Percentiles rank a stretch among this genome's conserved stretches.
Evolutionary conservation across 2,797 vertebrate species (phyloP).

Genomic region (Microctenopoma steveboyesi): DNA sequence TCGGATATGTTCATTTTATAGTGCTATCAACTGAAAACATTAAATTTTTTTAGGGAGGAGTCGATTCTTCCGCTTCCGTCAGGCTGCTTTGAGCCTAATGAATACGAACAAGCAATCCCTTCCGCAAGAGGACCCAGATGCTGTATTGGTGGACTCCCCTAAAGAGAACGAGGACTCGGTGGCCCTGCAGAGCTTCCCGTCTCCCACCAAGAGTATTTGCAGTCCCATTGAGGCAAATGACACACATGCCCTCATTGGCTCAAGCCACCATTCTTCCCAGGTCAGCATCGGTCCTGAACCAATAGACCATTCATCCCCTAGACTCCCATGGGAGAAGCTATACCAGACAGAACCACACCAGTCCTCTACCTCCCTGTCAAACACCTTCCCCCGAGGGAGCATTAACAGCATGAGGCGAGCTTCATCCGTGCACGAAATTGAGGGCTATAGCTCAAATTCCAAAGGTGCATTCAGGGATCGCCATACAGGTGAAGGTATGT

Average conservation of each 20-base stretch:
- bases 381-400: slow-evolving; percentile 92
- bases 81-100: slow-evolving; percentile 91
- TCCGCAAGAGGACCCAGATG: slow-evolving; percentile 96
- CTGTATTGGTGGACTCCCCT: slow-evolving; percentile 92
- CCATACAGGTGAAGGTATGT: slow-evolving; percentile 92
- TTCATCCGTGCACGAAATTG: slow-evolving; percentile 96
- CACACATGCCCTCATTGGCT: slow-evolving; percentile 92
- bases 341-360: slow-evolving; percentile 89
- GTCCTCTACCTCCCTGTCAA: slow-evolving; percentile 88
- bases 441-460: slow-evolving; percentile 90
- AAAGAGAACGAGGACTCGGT: slow-evolving; percentile 90
- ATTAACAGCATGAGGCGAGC: slow-evolving; percentile 93
- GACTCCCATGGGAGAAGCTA: slow-evolving; percentile 89
- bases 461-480: slow-evolving; percentile 92
- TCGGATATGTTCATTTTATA: neutral
- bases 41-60: slow-evolving; percentile 78
- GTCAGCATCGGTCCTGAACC: slow-evolving; percentile 90
- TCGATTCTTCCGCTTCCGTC: slow-evolving; percentile 92
- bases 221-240: slow-evolving; percentile 94
- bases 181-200: slow-evolving; percentile 93
- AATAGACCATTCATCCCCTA: slow-evolving; percentile 94
- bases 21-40: neutral
- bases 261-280: slow-evolving; percentile 90
- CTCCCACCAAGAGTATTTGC: slow-evolving; percentile 92
- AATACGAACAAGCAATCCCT: slow-evolving; percentile 95